These are phyloP conservation scores for Sakesphorus luctuosus DNA, from an alignment of 2,113 vertebrate genomes.

Conservation along the genomic window DNA sequence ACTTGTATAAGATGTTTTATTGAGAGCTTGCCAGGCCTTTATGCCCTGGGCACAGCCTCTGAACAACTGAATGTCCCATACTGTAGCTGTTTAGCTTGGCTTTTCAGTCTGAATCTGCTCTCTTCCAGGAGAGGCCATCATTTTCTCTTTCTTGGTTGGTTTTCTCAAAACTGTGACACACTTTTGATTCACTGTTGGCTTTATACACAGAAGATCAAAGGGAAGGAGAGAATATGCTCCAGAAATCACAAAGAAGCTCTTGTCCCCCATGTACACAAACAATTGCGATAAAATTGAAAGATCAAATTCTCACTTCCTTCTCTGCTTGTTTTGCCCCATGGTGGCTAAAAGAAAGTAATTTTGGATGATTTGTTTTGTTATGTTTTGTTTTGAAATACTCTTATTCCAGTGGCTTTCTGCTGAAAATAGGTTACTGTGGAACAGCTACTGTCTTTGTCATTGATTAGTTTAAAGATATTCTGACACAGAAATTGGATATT, in stretches of 20 bases:
- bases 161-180: background rate
- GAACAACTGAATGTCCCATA: background rate
- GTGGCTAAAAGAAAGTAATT: background rate
- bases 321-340: background rate
- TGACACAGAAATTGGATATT: background rate
- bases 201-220: background rate
- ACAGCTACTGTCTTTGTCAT: background rate
- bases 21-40: background rate
- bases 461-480: background rate
- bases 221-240: background rate
- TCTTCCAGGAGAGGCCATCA: background rate
- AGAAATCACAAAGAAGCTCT: background rate
- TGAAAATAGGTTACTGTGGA: background rate
- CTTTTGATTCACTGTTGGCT: background rate
- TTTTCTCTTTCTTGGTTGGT: background rate
- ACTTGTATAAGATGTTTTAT: background rate
- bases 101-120: background rate
- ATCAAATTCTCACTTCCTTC: background rate
- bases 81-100: background rate
- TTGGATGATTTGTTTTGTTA: background rate
- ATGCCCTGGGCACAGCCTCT: background rate
- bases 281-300: background rate
- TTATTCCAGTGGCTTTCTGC: background rate
- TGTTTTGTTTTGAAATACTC: background rate
- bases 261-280: background rate